Evolutionary conservation across 2,888 invertebrate species (phyloP), one percentile per base, ranked within the genome.

Genomic region (Selenia dentaria): DNA sequence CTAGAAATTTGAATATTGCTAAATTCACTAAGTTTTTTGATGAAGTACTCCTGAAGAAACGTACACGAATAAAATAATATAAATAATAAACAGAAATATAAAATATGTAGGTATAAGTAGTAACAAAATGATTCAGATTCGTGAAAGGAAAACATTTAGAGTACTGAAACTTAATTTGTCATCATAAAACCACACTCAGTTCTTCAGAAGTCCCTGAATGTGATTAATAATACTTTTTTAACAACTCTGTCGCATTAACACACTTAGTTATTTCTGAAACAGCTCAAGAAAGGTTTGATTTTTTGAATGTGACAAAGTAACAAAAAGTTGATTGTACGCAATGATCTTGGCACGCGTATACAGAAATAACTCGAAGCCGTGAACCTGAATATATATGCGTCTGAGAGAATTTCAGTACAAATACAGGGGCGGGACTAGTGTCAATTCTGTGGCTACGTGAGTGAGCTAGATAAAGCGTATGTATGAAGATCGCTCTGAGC

Each of bases 321-420:
- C 52, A 44, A 67, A 58, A 46, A 40, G 42, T 53, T 50, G 45
- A 51, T 54, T 59, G 53, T 51, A 43, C 60, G 25, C 25, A 39
- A 36, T 43, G 35, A 48, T 57, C 62, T 68, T 71, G 67, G 70
- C 71, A 71, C 62, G 62, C 61, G 51, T 22, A 62, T 55, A 55
- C 54, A 58, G 54, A 66, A 69, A 70, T 68, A 72, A 52, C 54
- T 54, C 57, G 45, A 48, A 68, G 59, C 77, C 78, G 44, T 79
- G 80, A 82, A 81, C 79, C 67, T 74, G 62, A 64, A 52, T 5
- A 16, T 58, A 44, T 57, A 59, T 58, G 61, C 52, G 62, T 68
- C 65, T 57, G 64, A 62, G 71, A 56, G 55, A 27, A 47, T 58
- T 53, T 42, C 44, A 50, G 40, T 34, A 24, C 13, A 24, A 50